Percentiles rank a stretch among this genome's conserved stretches.
These are phyloP conservation scores for Motacilla alba DNA, from an alignment of 2,113 vertebrate species.

Conservation along the genomic window DNA sequence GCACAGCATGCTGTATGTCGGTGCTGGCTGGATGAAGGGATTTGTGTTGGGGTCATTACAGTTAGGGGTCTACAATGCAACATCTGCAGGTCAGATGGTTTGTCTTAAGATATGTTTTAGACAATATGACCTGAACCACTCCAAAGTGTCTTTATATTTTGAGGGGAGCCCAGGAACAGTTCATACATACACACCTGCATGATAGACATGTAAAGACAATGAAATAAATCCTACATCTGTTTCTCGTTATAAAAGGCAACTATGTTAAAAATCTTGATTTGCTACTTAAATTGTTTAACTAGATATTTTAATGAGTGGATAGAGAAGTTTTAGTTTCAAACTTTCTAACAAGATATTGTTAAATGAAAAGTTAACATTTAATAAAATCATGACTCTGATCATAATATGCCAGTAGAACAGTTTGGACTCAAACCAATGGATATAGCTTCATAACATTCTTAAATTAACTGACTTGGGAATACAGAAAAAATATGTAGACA, in stretches of 20 bases:
- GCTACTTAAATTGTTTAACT: neutral
- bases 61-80: neutral
- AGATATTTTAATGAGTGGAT: neutral
- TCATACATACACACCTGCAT: fast-evolving
- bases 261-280: neutral
- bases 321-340: neutral
- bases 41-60: neutral
- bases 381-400: neutral
- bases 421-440: neutral
- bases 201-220: neutral
- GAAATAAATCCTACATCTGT: neutral
- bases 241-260: neutral
- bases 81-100: neutral
- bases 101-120: neutral
- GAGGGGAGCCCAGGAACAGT: neutral
- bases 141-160: neutral
- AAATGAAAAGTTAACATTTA: neutral
- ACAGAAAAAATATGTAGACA: neutral
- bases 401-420: neutral
- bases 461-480: neutral
- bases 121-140: neutral
- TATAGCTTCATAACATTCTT: neutral
- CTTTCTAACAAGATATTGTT: neutral
- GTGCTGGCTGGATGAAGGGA: neutral
- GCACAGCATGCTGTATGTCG: neutral